phyloP scores from a whole-genome alignment of 2,888 invertebrate species.

The Nephrotoma flavescens region DNA sequence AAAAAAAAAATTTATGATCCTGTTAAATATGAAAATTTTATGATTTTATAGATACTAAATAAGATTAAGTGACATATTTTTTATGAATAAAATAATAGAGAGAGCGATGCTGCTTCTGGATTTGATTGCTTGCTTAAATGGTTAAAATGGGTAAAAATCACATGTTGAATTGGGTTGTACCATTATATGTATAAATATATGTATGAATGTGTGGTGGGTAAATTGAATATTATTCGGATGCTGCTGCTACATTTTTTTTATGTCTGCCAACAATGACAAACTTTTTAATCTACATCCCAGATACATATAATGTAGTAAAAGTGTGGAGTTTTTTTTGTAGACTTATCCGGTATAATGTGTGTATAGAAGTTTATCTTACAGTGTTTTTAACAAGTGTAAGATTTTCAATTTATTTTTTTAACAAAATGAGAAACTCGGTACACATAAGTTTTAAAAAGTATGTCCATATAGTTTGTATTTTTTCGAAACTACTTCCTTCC shows the following conservation, averaged over 20 bases:
- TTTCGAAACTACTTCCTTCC: background rate
- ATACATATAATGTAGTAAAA: background rate
- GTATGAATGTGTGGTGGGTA: background rate
- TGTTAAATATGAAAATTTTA: background rate
- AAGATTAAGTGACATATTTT: background rate
- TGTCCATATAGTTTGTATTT: background rate
- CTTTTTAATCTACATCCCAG: background rate
- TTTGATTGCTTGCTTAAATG: background rate
- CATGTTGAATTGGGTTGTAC: background rate
- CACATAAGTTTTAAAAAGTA: background rate
- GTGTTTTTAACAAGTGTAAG: background rate
- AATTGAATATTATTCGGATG: background rate
- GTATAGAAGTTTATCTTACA: background rate
- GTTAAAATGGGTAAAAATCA: background rate
- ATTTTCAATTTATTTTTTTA: background rate
- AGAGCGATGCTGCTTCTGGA: background rate
- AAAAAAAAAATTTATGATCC: background rate
- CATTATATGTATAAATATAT: too few species aligned
- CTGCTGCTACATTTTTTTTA: background rate
- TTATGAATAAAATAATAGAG: background rate
- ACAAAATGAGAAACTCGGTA: background rate
- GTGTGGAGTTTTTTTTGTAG: background rate
- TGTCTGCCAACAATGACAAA: background rate
- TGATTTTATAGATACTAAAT: background rate
- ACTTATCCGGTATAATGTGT: background rate